Percentiles rank a stretch among this genome's conserved stretches.
phyloP scores from a whole-genome alignment of 2,888 invertebrate genomes.

The Drosophila parthenogenetica region DNA sequence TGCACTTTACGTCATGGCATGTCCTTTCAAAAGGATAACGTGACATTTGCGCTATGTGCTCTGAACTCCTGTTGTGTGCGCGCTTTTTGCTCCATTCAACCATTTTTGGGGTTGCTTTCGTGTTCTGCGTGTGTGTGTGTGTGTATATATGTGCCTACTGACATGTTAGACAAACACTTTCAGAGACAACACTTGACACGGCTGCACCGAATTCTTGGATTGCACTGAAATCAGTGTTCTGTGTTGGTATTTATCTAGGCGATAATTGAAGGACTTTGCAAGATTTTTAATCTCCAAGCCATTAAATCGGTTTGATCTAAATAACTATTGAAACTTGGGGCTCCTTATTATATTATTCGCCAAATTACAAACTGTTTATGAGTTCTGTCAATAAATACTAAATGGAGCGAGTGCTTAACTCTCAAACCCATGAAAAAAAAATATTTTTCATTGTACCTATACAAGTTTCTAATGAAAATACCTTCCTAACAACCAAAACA shows the following conservation, averaged over 20 bases:
- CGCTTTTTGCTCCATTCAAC: background rate
- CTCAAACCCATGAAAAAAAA: no score
- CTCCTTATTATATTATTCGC: background rate
- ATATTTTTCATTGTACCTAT: no score
- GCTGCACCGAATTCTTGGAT: slow-evolving; percentile 18
- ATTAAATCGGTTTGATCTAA: background rate
- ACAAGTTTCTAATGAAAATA: no score
- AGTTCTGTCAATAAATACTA: no score
- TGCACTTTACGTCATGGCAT: slow-evolving; percentile 42
- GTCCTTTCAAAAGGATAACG: slow-evolving; percentile 66
- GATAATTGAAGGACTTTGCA: background rate
- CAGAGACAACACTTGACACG: slow-evolving; percentile 50
- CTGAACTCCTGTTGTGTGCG: slow-evolving; percentile 10
- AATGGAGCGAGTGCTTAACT: no score
- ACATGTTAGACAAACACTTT: slow-evolving; percentile 42
- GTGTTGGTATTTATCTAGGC: slow-evolving; percentile 21
- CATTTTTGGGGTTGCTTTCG: slow-evolving; percentile 14
- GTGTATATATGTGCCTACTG: slow-evolving; percentile 17
- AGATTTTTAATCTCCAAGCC: background rate
- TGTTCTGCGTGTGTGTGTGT: background rate
- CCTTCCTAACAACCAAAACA: no score
- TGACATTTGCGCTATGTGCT: slow-evolving; percentile 66
- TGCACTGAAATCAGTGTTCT: slow-evolving; percentile 8
- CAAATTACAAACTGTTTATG: no score
- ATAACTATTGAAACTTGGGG: background rate